Evolutionary conservation across 2,888 invertebrate species (phyloP).

Genomic region (Drosophila vallismaia): DNA sequence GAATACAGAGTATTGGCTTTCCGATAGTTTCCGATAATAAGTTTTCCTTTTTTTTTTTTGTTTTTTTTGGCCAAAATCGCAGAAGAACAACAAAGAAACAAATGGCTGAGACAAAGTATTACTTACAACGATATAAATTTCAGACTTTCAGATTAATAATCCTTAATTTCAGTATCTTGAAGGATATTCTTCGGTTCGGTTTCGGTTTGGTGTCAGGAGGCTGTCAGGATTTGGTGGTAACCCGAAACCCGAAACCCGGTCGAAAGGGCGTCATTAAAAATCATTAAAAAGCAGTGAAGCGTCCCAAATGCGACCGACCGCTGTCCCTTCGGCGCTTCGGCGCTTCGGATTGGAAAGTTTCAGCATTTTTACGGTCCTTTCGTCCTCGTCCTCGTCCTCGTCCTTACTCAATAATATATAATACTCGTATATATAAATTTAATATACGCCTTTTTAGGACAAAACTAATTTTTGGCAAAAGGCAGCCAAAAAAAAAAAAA

Average conservation of each 20-base stretch:
- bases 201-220: too few species aligned
- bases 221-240: slow-evolving; percentile 1
- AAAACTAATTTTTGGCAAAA: slow-evolving; percentile 20
- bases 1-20: slow-evolving; percentile 8
- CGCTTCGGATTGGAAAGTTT: slow-evolving; percentile 39
- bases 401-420: neutral
- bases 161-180: neutral
- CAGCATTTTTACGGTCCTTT: slow-evolving; percentile 28
- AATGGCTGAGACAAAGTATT: slow-evolving; percentile 22
- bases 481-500: neutral
- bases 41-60: slow-evolving; percentile 62
- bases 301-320: slow-evolving; percentile 58
- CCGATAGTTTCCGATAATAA: slow-evolving; percentile 51
- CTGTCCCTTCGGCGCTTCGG: slow-evolving; percentile 54
- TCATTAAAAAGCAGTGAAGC: slow-evolving; percentile 74
- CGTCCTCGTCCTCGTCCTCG: slow-evolving; percentile 18
- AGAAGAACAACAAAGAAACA: slow-evolving; percentile 20
- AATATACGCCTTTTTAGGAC: slow-evolving; percentile 9
- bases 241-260: neutral
- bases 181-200: slow-evolving; percentile 7
- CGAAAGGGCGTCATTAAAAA: slow-evolving; percentile 61
- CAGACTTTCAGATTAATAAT: slow-evolving; percentile 1
- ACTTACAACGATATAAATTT: too few species aligned
- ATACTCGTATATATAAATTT: neutral
- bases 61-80: slow-evolving; percentile 30